Percentiles rank a stretch among this genome's conserved stretches.
phyloP scores from a whole-genome alignment of 2,113 vertebrate species.

The Rhegmatorhina hoffmannsi region DNA sequence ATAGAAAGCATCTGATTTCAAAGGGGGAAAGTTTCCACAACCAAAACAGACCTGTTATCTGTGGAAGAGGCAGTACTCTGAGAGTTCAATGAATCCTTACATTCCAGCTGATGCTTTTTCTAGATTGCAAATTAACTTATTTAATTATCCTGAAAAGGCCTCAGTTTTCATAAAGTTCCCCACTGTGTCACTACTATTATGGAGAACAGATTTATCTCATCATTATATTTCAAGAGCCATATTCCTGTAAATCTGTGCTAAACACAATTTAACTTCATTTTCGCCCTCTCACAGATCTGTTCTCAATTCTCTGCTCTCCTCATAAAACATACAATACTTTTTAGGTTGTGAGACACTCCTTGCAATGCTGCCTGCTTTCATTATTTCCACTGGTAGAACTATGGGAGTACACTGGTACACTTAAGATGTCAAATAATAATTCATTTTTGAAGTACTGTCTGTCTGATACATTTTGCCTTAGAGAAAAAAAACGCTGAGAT shows the following conservation, averaged over 20 bases:
- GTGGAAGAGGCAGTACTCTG: conserved; percentile 4
- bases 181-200: conserved; percentile 41
- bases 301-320: neutral
- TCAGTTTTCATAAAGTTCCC: conserved; percentile 49
- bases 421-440: neutral
- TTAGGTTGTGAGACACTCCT: neutral
- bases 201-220: conserved; percentile 46
- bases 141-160: conserved; percentile 57
- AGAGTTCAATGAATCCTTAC: conserved; percentile 37
- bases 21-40: neutral
- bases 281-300: neutral
- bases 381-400: neutral
- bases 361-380: neutral
- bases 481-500: neutral
- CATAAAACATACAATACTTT: neutral
- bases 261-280: conserved; percentile 8
- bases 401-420: neutral
- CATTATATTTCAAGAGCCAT: conserved; percentile 24
- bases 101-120: conserved; percentile 48
- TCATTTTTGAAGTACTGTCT: neutral
- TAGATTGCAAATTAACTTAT: conserved; percentile 66
- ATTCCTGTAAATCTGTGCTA: conserved; percentile 11
- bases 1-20: neutral
- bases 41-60: conserved; percentile 7
- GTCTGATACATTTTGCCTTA: neutral